phyloP scores from a whole-genome alignment of 2,113 vertebrate species.

The Ptilorrhoa leucosticta region DNA sequence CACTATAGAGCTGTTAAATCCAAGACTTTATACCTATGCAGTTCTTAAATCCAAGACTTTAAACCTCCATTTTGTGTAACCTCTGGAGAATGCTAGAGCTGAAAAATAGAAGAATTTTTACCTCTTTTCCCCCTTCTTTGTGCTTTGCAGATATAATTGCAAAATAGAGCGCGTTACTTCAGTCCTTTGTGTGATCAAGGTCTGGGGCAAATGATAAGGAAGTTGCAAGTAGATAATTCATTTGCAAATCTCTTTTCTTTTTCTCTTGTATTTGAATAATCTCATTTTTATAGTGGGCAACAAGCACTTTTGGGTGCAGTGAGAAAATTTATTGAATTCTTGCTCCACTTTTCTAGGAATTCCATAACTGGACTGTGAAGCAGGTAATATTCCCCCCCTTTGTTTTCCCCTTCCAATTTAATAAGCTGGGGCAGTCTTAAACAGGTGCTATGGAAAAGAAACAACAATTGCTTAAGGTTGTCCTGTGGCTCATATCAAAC shows the following conservation, averaged over 20 bases:
- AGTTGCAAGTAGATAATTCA: rapidly evolving
- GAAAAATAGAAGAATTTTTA: neutral
- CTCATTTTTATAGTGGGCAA: neutral
- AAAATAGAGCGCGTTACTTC: neutral
- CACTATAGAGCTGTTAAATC: neutral
- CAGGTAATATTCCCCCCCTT: rapidly evolving
- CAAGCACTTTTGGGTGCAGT: neutral
- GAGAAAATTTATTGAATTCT: neutral
- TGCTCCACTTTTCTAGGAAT: neutral
- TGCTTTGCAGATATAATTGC: neutral
- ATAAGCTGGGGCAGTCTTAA: neutral
- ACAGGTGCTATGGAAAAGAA: neutral
- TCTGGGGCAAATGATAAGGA: neutral
- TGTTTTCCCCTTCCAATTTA: neutral
- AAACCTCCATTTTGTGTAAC: neutral
- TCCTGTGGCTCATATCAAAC: neutral
- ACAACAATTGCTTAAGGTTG: neutral
- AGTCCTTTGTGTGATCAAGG: neutral
- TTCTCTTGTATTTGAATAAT: neutral
- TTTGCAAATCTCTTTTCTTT: rapidly evolving
- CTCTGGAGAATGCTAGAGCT: neutral
- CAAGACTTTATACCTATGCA: neutral
- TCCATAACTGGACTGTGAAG: neutral
- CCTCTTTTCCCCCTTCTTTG: rapidly evolving
- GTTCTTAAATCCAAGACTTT: neutral